Evolutionary conservation across 2,797 vertebrate genomes (phyloP).

Genomic region (Danio kyathit): DNA sequence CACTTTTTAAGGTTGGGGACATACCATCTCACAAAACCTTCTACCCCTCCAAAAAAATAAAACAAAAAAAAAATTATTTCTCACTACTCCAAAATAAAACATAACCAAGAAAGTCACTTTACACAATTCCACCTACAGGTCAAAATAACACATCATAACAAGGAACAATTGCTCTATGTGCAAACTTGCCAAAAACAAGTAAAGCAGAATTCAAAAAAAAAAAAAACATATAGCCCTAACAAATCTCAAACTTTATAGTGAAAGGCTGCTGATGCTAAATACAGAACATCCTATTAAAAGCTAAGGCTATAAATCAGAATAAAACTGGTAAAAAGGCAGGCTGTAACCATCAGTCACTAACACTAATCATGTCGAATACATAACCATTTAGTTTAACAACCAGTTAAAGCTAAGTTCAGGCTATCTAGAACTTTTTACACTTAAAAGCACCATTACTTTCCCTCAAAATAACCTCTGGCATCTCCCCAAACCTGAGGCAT

Average conservation of each 20-base stretch:
- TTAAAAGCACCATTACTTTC: constrained; percentile 29
- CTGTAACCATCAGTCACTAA: background rate
- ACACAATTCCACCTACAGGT: too few species aligned
- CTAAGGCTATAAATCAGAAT: background rate
- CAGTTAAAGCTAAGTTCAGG: constrained; percentile 15
- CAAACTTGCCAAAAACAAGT: too few species aligned
- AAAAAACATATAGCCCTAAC: too few species aligned
- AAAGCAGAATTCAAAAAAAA: too few species aligned
- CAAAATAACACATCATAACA: too few species aligned
- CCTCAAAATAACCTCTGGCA: constrained; percentile 21
- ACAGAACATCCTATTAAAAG: background rate
- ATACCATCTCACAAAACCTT: too few species aligned
- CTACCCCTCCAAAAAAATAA: too few species aligned
- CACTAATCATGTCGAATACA: background rate
- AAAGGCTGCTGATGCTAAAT: constrained; percentile 2
- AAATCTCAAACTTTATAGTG: background rate
- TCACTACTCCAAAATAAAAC: too few species aligned
- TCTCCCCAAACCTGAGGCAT: constrained; percentile 23
- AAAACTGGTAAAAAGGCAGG: background rate
- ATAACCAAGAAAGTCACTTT: too few species aligned
- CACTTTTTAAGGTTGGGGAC: too few species aligned
- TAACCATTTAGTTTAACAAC: constrained; percentile 13
- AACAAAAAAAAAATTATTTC: too few species aligned
- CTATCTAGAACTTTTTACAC: background rate
- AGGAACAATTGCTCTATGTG: too few species aligned